Conservation (phyloP, 2,888 invertebrate species). For the Pammene aurita region DNA sequence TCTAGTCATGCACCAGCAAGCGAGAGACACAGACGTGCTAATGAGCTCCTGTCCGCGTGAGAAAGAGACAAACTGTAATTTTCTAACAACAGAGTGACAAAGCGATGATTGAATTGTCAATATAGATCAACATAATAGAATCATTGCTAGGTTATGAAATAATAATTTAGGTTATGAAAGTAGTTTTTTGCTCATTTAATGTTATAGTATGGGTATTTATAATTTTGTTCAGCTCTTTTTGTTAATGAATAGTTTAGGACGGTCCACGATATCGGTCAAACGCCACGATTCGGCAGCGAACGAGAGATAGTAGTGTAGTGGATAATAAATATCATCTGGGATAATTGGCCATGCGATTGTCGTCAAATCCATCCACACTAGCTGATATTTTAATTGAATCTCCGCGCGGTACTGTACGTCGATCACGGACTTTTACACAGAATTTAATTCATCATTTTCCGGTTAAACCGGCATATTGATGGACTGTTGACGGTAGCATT, state of each 20-base stretch:
- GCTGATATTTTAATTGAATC: slow-evolving; percentile 64
- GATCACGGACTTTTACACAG: slow-evolving; percentile 57
- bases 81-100: too few species aligned
- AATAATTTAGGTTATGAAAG: too few species aligned
- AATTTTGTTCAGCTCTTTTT: too few species aligned
- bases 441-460: slow-evolving; percentile 67
- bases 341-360: slow-evolving; percentile 41
- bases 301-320: slow-evolving; percentile 11
- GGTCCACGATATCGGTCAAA: neutral
- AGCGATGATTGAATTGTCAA: too few species aligned
- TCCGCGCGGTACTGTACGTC: slow-evolving; percentile 51
- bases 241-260: neutral
- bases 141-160: too few species aligned
- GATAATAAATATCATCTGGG: slow-evolving; percentile 37
- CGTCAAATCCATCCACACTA: slow-evolving; percentile 46
- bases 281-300: neutral
- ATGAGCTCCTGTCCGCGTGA: too few species aligned
- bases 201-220: too few species aligned
- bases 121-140: too few species aligned
- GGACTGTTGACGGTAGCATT: slow-evolving; percentile 56
- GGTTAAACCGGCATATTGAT: slow-evolving; percentile 62
- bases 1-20: too few species aligned
- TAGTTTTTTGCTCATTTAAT: too few species aligned
- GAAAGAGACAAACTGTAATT: too few species aligned
- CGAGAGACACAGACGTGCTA: too few species aligned